A percentile compares a stretch with the other conserved stretches of the same genome.
Evolutionary conservation across 2,888 invertebrate genomes (phyloP).

Genomic region (Tipula vernalis): DNA sequence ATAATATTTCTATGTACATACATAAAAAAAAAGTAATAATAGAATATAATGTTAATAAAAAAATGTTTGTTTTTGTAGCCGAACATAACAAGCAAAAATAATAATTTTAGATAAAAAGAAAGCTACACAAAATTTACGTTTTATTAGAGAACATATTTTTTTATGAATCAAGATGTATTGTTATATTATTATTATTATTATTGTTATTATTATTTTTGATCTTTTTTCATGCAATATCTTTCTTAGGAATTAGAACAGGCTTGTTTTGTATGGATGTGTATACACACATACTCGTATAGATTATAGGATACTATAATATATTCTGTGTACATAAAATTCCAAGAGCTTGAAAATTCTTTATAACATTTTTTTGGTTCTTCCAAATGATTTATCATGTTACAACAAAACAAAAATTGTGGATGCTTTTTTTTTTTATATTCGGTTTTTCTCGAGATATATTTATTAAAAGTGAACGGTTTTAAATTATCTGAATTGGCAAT

Average conservation of each 20-base stretch:
- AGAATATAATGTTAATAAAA: not conserved
- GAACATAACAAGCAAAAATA: not conserved
- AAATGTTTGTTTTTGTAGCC: not conserved
- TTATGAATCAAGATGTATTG: not conserved
- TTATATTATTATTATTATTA: not conserved
- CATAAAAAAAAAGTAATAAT: not conserved
- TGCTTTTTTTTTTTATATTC: not conserved
- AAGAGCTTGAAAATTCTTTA: not conserved
- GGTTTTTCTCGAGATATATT: not conserved
- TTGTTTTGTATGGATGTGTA: not conserved
- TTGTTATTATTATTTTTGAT: not conserved
- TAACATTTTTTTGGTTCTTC: not conserved
- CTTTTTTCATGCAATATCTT: not conserved
- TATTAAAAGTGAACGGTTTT: not conserved
- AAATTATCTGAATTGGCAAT: not conserved
- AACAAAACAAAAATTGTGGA: not conserved
- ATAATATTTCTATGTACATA: conserved; percentile 5
- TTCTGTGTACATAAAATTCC: not conserved
- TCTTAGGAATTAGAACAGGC: not conserved
- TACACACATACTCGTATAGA: not conserved
- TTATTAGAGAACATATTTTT: not conserved
- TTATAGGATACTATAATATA: not conserved
- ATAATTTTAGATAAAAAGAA: not conserved
- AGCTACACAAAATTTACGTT: not conserved
- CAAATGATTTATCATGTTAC: not conserved